Evolutionary conservation across 2,797 vertebrate genomes (phyloP), one percentile per base, ranked within the genome.

Genomic region (Gila robusta): DNA sequence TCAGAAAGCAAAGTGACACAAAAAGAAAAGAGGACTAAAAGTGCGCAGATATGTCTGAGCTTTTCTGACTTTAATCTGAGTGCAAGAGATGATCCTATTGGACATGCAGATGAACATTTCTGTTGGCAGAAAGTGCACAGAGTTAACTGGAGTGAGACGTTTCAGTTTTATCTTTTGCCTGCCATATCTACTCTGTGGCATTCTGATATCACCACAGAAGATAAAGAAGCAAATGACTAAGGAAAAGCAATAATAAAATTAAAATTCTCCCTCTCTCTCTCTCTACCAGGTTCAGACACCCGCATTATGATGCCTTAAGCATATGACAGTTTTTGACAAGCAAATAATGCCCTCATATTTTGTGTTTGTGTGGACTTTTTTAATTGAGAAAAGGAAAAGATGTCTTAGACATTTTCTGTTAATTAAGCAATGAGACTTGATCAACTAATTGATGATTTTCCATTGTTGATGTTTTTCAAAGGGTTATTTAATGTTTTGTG

Each of bases 381-480:
- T 85, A 85, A 80, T 66, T 73, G 32, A 21, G 28, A 64, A 79
- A 26, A 80, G 78, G 23, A 23, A 56, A 64, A 39, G 78, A 74
- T 37, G 69, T 59, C 56, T 66, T 23, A 21, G 56, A 84, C 49
- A 82, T 82, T 84, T 49, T 81, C 69, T 77, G 21, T 78, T 85
- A 86, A 87, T 89, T 87, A 89, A 67, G 62, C 49, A 52, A 79
- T 66, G 73, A 62, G 69, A 54, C 84, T 86, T 87, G 74, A 83
- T 86, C 78, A 83, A 78, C 69, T 77, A 69, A 81, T 85, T 54
- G 78, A 74, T 80, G 66, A 82, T 80, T 82, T 87, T 77, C 62
- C 62, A 72, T 69, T 79, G 59, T 76, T 83, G 32, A 82, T 67
- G 41, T 72, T 86, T 88, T 62, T 26, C 54, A 23, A 86, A 87